Conservation (phyloP, 53 echinoderm and acorn worm species). For the Echinometra lucunter region DNA sequence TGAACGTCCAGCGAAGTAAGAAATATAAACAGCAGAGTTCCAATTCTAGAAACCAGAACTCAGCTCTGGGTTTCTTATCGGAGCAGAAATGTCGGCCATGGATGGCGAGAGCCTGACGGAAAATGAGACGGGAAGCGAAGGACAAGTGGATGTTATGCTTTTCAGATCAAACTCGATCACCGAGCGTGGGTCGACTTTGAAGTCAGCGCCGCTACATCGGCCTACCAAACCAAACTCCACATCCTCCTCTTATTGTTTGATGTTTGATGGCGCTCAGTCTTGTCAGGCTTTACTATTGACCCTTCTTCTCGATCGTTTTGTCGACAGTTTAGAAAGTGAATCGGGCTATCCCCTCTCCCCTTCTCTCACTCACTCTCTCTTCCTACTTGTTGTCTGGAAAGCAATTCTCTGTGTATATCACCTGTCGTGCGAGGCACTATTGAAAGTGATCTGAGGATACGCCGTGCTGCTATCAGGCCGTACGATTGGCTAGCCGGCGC, state of each 20-base stretch:
- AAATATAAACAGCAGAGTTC: neutral
- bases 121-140: neutral
- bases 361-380: neutral
- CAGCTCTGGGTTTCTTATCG: neutral
- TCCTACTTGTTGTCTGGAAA: constrained; percentile 56
- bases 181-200: constrained; percentile 18
- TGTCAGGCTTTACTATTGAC: constrained; percentile 25
- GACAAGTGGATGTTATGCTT: neutral
- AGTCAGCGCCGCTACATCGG: neutral
- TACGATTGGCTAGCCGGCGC: constrained; percentile 15
- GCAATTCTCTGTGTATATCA: neutral
- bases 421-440: constrained; percentile 7
- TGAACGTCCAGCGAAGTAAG: neutral
- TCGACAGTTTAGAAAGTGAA: constrained; percentile 44
- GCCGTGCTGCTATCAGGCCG: neutral
- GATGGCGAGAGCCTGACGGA: constrained; percentile 17
- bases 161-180: neutral
- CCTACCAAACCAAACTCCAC: neutral
- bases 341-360: constrained; percentile 19
- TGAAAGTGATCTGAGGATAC: neutral
- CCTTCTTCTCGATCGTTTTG: neutral
- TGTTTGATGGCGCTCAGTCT: neutral
- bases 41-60: neutral
- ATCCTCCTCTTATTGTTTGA: constrained; percentile 42
- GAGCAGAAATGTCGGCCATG: constrained; percentile 20